Conservation (phyloP, 1,140 invertebrate genomes). For the Colletes latitarsis region DNA sequence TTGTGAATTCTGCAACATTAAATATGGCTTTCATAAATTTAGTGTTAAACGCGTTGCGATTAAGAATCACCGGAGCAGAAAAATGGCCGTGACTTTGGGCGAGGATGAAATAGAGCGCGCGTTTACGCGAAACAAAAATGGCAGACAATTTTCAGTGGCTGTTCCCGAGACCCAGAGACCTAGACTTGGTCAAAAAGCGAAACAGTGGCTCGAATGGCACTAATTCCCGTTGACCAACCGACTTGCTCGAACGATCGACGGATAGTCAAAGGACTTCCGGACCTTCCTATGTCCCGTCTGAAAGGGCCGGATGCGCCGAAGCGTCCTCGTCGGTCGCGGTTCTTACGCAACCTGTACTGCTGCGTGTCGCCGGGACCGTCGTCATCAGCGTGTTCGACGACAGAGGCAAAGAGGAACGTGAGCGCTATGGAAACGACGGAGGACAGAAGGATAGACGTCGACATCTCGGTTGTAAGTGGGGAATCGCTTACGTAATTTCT, state of each 20-base stretch:
- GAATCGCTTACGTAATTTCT: conserved; percentile 59
- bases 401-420: conserved; percentile 27
- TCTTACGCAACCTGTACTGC: conserved; percentile 60
- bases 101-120: too few species aligned
- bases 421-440: conserved; percentile 42
- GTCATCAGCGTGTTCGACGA: conserved; percentile 43
- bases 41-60: too few species aligned
- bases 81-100: too few species aligned
- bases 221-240: conserved; percentile 1
- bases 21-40: too few species aligned
- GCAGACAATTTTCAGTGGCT: too few species aligned
- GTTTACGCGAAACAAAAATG: too few species aligned
- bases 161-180: too few species aligned
- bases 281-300: conserved; percentile 51
- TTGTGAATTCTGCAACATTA: too few species aligned
- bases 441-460: conserved; percentile 52
- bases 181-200: too few species aligned
- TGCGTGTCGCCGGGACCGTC: conserved; percentile 42
- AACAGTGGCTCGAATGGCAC: not conserved
- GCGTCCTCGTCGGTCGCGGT: conserved; percentile 32
- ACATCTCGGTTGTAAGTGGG: conserved; percentile 37
- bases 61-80: too few species aligned
- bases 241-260: conserved; percentile 25
- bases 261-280: conserved; percentile 61
- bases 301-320: conserved; percentile 59